phyloP scores from a whole-genome alignment of 2,113 vertebrate genomes.

The Notarius quadriscutis region DNA sequence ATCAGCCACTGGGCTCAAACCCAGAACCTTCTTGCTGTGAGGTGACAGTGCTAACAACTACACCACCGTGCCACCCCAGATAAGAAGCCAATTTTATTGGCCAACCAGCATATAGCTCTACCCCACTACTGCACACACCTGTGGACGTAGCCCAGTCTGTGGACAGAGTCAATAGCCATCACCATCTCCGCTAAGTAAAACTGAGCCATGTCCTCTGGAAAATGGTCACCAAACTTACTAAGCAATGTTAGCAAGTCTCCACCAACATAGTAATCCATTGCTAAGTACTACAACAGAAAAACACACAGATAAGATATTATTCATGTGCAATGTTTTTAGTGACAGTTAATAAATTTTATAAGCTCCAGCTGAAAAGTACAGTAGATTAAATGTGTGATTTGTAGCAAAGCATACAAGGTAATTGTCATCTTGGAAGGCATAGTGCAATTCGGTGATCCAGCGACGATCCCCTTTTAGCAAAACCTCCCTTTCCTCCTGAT shows the following conservation, averaged over 20 bases:
- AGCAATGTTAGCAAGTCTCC: conserved; percentile 85
- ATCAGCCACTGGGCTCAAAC: too few species aligned
- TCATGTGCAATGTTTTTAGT: not conserved
- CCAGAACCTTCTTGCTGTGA: too few species aligned
- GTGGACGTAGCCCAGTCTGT: conserved; percentile 83
- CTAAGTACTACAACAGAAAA: conserved; percentile 74
- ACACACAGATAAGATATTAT: not conserved
- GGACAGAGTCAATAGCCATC: conserved; percentile 83
- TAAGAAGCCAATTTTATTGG: not conserved
- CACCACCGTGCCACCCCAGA: too few species aligned
- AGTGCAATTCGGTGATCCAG: conserved; percentile 86
- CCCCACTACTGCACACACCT: conserved; percentile 44
- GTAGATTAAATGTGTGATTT: not conserved
- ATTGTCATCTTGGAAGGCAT: conserved; percentile 86
- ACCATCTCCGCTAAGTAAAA: conserved; percentile 87
- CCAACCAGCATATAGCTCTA: not conserved
- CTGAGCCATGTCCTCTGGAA: conserved; percentile 82
- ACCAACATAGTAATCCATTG: conserved; percentile 87
- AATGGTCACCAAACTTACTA: conserved; percentile 84
- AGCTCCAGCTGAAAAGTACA: not conserved
- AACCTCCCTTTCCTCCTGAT: conserved; percentile 84
- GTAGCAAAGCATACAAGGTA: conserved; percentile 71
- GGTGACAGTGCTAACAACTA: too few species aligned
- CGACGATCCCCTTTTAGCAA: conserved; percentile 78
- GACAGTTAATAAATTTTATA: not conserved